These are phyloP conservation scores for Agapornis canus DNA, from an alignment of 2,797 vertebrate genomes.

Conservation along the genomic window DNA sequence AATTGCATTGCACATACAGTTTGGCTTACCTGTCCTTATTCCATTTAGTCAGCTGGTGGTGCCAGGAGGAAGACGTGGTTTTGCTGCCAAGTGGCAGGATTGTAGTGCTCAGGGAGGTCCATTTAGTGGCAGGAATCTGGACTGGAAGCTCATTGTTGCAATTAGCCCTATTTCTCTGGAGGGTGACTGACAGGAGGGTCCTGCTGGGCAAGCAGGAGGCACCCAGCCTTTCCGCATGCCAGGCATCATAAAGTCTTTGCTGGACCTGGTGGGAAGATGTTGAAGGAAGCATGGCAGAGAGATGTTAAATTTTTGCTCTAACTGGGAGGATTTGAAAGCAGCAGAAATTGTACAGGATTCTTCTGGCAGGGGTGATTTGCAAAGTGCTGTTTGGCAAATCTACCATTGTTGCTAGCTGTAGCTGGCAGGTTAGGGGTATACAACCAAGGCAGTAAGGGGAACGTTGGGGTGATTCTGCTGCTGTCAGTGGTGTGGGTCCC, in stretches of 20 bases:
- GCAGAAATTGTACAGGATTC: neutral
- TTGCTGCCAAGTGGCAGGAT: neutral
- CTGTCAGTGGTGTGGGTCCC: neutral
- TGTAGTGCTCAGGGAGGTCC: neutral
- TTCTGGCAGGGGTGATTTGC: neutral
- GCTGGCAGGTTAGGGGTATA: neutral
- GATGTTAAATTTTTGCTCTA: neutral
- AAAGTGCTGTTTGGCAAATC: neutral
- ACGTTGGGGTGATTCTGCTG: neutral
- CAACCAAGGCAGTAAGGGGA: neutral
- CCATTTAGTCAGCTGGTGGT: neutral
- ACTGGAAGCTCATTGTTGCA: constrained; percentile 3
- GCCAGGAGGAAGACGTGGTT: neutral
- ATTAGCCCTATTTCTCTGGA: neutral
- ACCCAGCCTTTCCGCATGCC: neutral
- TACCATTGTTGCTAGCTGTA: neutral
- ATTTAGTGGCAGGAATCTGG: neutral
- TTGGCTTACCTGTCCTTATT: neutral
- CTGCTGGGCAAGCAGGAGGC: neutral
- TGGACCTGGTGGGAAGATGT: neutral
- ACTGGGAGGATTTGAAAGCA: neutral
- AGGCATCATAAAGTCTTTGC: neutral
- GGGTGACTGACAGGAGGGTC: neutral
- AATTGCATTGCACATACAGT: neutral
- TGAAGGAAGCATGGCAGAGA: neutral